Base-by-base conservation (phyloP, 2,888 invertebrate species). In the Junonia oenone region DNA sequence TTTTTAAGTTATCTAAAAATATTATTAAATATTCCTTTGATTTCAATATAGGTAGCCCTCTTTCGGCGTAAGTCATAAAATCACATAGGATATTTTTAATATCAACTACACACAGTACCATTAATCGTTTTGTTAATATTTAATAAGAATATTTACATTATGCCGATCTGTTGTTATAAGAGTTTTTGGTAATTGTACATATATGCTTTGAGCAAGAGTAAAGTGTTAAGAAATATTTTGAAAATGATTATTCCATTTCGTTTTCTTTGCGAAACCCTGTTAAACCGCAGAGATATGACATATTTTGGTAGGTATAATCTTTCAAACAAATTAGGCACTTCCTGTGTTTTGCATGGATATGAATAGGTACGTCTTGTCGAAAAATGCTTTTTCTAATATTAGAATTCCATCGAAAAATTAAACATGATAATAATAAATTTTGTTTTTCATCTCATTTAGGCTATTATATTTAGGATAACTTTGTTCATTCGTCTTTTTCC, bases 211-310 rank as follows among this genome's bases (percentile, higher is more conserved):
- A 54, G 48, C 54, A 43, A 54, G 31, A 46, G n/a, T 31, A 29
- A 46, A 31, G n/a, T 46, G 15, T 31, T 47, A 48, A 48, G 22
- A 43, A 43, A 26, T 13, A 13, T 2, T 43, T 14, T 26, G 14
- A 13, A 43, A 26, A 13, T 43, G 1, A 26, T 19, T 8, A 38
- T 15, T 47, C 8, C 0, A 8, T 37, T 53, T 17, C 35, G 11
- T 43, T 55, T 50, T 52, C 55, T 55, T 45, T 33, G 31, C n/a
- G 11, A 59, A 76, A 84, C 84, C 84, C 83, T 84, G 83, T 78
- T 43, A 76, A 73, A 66, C 81, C 79, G 78, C 68, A 69, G 68
- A 74, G 81, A 83, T 83, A 82, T 81, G 80, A 71, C 69, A 38
- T 29, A 13, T 27, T 31, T 26, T 67, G 65, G 53, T 61, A 59